A percentile compares a stretch with the other conserved stretches of the same genome.
These are phyloP conservation scores for Microctonus aethiopoides DNA, from an alignment of 2,888 invertebrate species.

Conservation along the genomic window DNA sequence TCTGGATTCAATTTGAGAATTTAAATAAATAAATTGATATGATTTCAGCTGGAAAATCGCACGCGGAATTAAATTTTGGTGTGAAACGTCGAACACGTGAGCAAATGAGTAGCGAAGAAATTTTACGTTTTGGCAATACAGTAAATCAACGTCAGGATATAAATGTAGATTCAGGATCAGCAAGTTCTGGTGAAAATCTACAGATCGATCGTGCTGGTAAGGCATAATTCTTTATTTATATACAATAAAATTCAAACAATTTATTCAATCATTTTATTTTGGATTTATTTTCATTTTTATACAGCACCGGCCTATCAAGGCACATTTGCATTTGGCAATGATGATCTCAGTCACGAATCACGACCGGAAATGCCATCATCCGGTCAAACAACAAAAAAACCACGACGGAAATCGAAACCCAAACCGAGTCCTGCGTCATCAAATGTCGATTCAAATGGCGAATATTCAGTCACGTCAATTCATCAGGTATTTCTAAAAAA, in stretches of 20 bases:
- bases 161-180: slow-evolving; percentile 63
- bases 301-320: slow-evolving; percentile 53
- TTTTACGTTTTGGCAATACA: slow-evolving; percentile 66
- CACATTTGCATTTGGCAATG: slow-evolving; percentile 55
- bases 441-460: slow-evolving; percentile 51
- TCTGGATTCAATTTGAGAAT: slow-evolving; percentile 5
- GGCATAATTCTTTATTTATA: slow-evolving; percentile 17
- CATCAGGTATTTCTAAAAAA: slow-evolving; percentile 54
- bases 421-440: slow-evolving; percentile 56
- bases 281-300: slow-evolving; percentile 8
- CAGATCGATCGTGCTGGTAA: slow-evolving; percentile 57
- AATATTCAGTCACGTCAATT: slow-evolving; percentile 60
- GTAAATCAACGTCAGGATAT: slow-evolving; percentile 64
- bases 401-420: slow-evolving; percentile 53
- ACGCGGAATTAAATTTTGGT: slow-evolving; percentile 82
- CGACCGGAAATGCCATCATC: slow-evolving; percentile 50
- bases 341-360: slow-evolving; percentile 58
- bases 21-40: neutral
- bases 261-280: neutral
- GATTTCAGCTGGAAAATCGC: slow-evolving; percentile 76
- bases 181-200: slow-evolving; percentile 68
- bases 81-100: slow-evolving; percentile 85
- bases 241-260: neutral
- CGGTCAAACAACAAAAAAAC: slow-evolving; percentile 57
- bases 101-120: slow-evolving; percentile 84